Percentiles rank a stretch among this genome's conserved stretches.
Evolutionary conservation across 2,113 vertebrate species (phyloP).

Genomic region (Carassius gibelio): DNA sequence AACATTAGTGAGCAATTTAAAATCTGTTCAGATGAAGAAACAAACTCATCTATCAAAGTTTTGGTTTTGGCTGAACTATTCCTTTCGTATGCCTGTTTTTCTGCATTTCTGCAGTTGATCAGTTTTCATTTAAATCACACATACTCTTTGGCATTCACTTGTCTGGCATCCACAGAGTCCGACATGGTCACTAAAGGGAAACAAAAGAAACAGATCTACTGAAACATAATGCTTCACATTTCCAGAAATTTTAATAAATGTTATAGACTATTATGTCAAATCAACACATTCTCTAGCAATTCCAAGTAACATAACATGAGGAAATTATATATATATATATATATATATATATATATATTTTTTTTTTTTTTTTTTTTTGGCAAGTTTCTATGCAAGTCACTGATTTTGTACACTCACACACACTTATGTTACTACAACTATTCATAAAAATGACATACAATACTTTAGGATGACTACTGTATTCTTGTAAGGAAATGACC

Average conservation of each 20-base stretch:
- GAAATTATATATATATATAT: background rate
- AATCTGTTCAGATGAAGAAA: background rate
- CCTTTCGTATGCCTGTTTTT: background rate
- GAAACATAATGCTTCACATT: background rate
- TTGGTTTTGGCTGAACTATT: background rate
- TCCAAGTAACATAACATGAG: background rate
- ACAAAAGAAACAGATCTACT: background rate
- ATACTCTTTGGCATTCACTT: background rate
- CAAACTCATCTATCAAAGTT: too few relatives aligned
- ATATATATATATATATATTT: too few relatives aligned
- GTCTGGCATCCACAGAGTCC: constrained; percentile 20
- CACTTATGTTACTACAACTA: background rate
- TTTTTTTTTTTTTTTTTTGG: too few relatives aligned
- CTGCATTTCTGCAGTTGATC: background rate
- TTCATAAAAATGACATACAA: background rate
- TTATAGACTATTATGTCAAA: background rate
- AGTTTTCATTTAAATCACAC: background rate
- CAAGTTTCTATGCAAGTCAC: too few relatives aligned
- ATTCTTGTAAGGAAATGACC: background rate
- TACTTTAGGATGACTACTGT: background rate
- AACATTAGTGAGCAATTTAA: background rate
- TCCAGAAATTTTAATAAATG: background rate
- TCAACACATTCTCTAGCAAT: background rate
- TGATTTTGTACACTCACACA: too few relatives aligned
- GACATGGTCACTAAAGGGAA: background rate